Evolutionary conservation across 2,113 vertebrate species (phyloP), one percentile per base, ranked within the genome.

Genomic region (Candoia aspera): DNA sequence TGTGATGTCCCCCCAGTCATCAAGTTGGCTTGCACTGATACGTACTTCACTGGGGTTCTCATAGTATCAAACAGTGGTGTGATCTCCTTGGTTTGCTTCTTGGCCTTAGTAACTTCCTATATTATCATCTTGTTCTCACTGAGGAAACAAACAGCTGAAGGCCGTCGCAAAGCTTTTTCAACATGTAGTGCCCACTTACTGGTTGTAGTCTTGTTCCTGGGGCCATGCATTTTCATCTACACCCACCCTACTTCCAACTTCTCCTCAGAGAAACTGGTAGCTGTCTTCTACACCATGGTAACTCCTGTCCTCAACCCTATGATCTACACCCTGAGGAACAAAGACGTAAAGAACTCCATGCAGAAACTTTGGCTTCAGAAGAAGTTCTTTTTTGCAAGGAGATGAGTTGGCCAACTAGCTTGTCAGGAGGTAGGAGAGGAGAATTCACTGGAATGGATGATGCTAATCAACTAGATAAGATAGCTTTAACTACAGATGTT

Each of bases 291-390:
- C 89, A 97, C 96, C 0, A 91, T 94, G 15, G 26, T 97, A 55
- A 96, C 97, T 2, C 97, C 97, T 54, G 54, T 95, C 92, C 42
- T 97, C 83, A 97, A 97, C 86, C 97, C 97, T 12, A 64, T 97
- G 54, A 96, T 97, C 90, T 97, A 97, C 21, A 97, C 96, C 4
- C 91, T 97, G 88, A 95, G 96, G 90, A 97, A 97, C 5, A 64
- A 95, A 73, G 96, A 97, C 23, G 93, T 97, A n/a, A 96, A 97
- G 93, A 93, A 37, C 33, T 94, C 96, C 29, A 93, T 97, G 83
- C 96, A 92, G 26, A 95, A 94, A 49, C 93, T 97, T 62, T 94
- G 92, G 64, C 62, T 93, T 83, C 92, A 19, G 64, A 58, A 21
- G n/a, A 89, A 84, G 91, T 3, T 95, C 19, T 93, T 93, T 93